These are phyloP conservation scores for Gephyroberyx darwinii DNA, from an alignment of 2,797 vertebrate species.

Conservation along the genomic window DNA sequence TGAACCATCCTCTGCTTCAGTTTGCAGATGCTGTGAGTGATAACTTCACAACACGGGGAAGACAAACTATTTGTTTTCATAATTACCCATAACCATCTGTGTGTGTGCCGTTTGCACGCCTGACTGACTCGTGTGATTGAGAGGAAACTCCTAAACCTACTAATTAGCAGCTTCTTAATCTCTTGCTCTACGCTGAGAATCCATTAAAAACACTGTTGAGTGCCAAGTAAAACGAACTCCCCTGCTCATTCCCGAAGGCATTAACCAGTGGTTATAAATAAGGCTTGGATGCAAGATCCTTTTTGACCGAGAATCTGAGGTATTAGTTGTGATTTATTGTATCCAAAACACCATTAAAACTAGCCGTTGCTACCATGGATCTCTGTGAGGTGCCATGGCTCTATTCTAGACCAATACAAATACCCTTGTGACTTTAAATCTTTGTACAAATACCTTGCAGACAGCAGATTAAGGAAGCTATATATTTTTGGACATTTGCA, in stretches of 20 bases:
- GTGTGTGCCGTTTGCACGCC: slow-evolving; percentile 26
- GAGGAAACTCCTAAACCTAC: slow-evolving; percentile 11
- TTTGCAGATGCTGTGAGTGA: slow-evolving; percentile 28
- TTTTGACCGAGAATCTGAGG: background rate
- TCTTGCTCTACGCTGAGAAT: slow-evolving; percentile 22
- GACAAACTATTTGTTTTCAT: slow-evolving; percentile 41
- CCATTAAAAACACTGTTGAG: slow-evolving; percentile 23
- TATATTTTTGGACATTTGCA: background rate
- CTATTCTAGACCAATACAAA: background rate
- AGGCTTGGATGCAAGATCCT: background rate
- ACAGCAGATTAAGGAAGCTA: background rate
- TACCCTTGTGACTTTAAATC: background rate
- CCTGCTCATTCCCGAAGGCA: background rate
- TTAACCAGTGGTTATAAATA: background rate
- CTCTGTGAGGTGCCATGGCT: background rate
- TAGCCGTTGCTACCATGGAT: background rate
- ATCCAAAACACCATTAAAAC: too few relatives aligned
- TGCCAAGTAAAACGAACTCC: slow-evolving; percentile 40
- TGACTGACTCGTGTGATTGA: slow-evolving; percentile 20
- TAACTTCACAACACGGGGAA: slow-evolving; percentile 28
- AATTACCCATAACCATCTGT: slow-evolving; percentile 53
- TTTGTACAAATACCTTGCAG: slow-evolving; percentile 8
- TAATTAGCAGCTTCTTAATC: slow-evolving; percentile 35
- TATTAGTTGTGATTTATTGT: too few relatives aligned
- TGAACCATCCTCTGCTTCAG: background rate